phyloP scores from a whole-genome alignment of 2,888 invertebrate species.

The Oxytorus armatus region DNA sequence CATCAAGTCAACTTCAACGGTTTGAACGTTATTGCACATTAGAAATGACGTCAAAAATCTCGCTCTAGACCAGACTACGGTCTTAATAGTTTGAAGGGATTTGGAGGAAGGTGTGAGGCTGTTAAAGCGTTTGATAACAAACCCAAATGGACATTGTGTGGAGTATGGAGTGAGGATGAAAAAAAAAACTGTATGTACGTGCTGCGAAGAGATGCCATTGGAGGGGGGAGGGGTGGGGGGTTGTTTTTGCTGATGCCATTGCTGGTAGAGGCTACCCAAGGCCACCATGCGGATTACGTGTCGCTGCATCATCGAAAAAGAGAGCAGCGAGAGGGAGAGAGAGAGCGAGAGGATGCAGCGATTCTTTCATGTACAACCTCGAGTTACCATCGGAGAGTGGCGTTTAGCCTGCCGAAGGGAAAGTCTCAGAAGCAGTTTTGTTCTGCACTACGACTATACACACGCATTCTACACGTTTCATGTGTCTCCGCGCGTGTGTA shows the following conservation, averaged over 20 bases:
- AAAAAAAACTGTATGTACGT: conserved; percentile 3
- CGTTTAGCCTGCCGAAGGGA: conserved; percentile 56
- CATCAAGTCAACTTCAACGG: no score
- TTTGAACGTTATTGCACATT: no score
- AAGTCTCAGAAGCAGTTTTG: conserved; percentile 54
- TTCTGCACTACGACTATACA: conserved; percentile 17
- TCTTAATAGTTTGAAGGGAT: no score
- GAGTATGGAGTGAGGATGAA: not conserved
- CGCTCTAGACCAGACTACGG: no score
- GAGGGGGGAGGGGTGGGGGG: not conserved
- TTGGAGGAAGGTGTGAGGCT: not conserved
- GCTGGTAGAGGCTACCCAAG: conserved; percentile 42
- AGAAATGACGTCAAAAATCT: no score
- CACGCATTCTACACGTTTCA: not conserved
- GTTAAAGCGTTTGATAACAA: conserved; percentile 4
- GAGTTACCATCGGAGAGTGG: conserved; percentile 43
- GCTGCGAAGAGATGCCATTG: conserved; percentile 14
- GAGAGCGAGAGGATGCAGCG: conserved; percentile 15
- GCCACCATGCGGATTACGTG: conserved; percentile 62
- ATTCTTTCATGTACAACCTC: conserved; percentile 44
- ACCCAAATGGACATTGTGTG: not conserved
- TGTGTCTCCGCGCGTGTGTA: conserved; percentile 9
- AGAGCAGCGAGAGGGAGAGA: conserved; percentile 37
- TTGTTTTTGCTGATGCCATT: conserved; percentile 34
- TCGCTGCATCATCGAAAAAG: conserved; percentile 65